Conservation (phyloP, 2,888 invertebrate species). For the Leptinotarsa peninsularis region DNA sequence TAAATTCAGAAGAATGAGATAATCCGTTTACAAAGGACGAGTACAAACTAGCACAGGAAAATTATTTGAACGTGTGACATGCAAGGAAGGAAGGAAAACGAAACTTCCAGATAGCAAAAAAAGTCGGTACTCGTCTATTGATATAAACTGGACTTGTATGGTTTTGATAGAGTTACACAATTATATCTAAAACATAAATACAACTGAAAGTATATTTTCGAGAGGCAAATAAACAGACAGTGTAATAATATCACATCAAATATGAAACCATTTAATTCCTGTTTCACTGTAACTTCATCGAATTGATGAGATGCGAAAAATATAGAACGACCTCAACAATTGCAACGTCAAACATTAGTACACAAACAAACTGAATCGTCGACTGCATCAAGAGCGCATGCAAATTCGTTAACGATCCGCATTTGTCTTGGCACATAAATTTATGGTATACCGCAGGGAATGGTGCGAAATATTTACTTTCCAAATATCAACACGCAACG, state of each 20-base stretch:
- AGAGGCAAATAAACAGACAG: too few species aligned
- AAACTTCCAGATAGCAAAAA: too few species aligned
- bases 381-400: slow-evolving; percentile 14
- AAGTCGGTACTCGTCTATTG: too few species aligned
- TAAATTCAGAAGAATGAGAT: too few species aligned
- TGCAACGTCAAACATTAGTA: not conserved
- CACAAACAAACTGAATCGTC: slow-evolving; percentile 1
- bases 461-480: slow-evolving; percentile 46
- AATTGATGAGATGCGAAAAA: not conserved
- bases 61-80: too few species aligned
- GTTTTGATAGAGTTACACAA: too few species aligned
- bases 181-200: too few species aligned
- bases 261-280: not conserved
- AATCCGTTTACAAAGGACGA: too few species aligned
- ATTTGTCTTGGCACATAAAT: slow-evolving; percentile 39
- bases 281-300: not conserved
- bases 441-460: slow-evolving; percentile 41
- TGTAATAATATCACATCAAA: not conserved
- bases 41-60: too few species aligned
- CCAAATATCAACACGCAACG: slow-evolving; percentile 50
- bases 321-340: not conserved
- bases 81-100: too few species aligned
- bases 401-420: slow-evolving; percentile 24
- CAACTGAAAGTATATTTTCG: too few species aligned
- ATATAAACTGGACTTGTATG: too few species aligned